phyloP scores from a whole-genome alignment of 2,113 vertebrate species.

The Spermophilus dauricus region DNA sequence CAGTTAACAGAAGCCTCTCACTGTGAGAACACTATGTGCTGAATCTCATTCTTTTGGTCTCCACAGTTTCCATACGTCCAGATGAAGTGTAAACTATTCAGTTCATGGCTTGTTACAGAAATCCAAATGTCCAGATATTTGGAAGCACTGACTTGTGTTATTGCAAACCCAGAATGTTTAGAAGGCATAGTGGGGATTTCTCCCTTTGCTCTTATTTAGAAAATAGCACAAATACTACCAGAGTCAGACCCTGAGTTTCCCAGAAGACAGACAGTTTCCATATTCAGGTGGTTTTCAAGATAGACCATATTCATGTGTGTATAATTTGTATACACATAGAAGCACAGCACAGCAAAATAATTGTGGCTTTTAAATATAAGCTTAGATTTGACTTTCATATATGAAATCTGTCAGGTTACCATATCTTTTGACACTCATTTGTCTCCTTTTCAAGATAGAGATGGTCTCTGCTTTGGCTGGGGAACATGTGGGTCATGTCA shows the following conservation, averaged over 20 bases:
- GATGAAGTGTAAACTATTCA: background rate
- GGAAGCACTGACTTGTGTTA: background rate
- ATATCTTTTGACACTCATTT: background rate
- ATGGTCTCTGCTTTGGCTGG: background rate
- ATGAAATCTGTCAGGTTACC: background rate
- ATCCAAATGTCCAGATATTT: background rate
- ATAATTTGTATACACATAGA: background rate
- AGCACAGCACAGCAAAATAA: background rate
- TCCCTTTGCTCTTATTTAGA: background rate
- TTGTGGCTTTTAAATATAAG: background rate
- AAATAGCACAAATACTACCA: conserved; percentile 34
- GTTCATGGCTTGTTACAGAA: background rate
- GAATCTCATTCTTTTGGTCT: background rate
- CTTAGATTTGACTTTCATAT: background rate
- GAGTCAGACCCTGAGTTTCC: conserved; percentile 40
- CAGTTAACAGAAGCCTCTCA: background rate
- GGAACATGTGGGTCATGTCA: background rate
- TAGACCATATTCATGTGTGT: background rate
- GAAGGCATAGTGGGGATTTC: background rate
- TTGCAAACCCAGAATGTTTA: background rate
- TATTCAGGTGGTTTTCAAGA: background rate
- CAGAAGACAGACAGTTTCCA: background rate
- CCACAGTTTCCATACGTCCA: background rate
- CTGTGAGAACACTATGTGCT: background rate
- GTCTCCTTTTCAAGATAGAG: background rate